phyloP scores from a whole-genome alignment of 92 coral and sea anemone genomes.

The Palythoa grandiflora region DNA sequence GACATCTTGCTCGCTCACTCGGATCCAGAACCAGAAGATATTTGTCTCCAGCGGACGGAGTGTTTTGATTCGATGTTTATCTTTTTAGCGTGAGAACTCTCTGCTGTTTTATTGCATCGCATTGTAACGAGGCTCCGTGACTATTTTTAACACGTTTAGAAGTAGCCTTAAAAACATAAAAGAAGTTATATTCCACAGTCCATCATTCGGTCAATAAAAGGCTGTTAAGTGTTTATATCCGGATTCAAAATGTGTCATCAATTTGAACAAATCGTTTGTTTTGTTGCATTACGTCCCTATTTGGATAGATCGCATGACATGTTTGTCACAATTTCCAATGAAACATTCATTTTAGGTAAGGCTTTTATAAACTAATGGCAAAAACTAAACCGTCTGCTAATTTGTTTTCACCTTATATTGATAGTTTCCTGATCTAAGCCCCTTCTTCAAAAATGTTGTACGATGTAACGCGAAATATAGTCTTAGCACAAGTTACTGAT shows the following conservation, averaged over 20 bases:
- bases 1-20: neutral
- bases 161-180: neutral
- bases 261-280: neutral
- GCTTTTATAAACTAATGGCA: neutral
- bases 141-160: neutral
- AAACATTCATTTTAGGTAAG: neutral
- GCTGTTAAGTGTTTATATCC: neutral
- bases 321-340: neutral
- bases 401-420: no score
- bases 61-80: neutral
- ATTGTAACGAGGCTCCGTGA: neutral
- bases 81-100: neutral
- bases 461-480: neutral
- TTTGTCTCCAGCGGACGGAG: neutral
- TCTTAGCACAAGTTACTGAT: neutral
- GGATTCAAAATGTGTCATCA: neutral
- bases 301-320: neutral
- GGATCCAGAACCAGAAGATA: neutral
- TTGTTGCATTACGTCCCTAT: no score
- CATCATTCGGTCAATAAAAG: neutral
- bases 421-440: neutral
- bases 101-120: neutral
- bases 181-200: neutral
- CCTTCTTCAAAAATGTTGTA: neutral
- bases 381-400: neutral